Percentiles rank a stretch among this genome's conserved stretches.
phyloP scores from a whole-genome alignment of 2,113 vertebrate genomes.

The Echinops telfairi region DNA sequence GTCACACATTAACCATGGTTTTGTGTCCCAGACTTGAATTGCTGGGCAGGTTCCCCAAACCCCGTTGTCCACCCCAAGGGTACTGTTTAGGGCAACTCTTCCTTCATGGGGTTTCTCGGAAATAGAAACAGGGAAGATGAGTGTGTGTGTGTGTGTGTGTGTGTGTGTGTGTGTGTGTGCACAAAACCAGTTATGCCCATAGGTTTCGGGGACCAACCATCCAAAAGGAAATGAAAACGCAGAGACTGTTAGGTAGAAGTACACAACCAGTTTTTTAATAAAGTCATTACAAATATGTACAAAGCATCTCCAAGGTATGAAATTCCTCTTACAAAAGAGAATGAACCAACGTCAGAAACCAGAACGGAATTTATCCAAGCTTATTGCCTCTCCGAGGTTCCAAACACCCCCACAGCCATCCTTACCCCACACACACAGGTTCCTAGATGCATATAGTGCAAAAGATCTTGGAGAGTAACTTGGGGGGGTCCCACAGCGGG shows the following conservation, averaged over 20 bases:
- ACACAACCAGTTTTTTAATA: conserved; percentile 88
- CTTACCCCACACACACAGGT: neutral
- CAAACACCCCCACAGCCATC: neutral
- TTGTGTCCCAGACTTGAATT: neutral
- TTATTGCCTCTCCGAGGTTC: conserved; percentile 23
- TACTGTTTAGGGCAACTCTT: neutral
- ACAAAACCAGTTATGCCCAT: neutral
- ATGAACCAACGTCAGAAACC: conserved; percentile 62
- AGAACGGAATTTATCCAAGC: conserved; percentile 56
- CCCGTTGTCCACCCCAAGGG: neutral
- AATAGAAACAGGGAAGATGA: neutral
- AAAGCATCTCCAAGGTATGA: conserved; percentile 89
- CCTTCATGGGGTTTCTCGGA: neutral
- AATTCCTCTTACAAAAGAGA: conserved; percentile 90
- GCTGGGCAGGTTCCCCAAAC: neutral
- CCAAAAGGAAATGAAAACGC: conserved; percentile 66
- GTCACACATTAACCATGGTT: neutral
- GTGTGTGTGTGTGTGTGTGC: too few relatives aligned
- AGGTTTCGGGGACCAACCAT: neutral
- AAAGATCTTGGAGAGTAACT: conserved; percentile 25
- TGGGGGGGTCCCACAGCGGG: neutral
- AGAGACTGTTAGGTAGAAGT: conserved; percentile 60
- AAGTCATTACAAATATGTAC: conserved; percentile 92
- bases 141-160: too few relatives aligned
- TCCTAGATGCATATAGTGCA: conserved; percentile 66